Base-by-base conservation (phyloP, 1,140 invertebrate species). In the Formica exsecta region DNA sequence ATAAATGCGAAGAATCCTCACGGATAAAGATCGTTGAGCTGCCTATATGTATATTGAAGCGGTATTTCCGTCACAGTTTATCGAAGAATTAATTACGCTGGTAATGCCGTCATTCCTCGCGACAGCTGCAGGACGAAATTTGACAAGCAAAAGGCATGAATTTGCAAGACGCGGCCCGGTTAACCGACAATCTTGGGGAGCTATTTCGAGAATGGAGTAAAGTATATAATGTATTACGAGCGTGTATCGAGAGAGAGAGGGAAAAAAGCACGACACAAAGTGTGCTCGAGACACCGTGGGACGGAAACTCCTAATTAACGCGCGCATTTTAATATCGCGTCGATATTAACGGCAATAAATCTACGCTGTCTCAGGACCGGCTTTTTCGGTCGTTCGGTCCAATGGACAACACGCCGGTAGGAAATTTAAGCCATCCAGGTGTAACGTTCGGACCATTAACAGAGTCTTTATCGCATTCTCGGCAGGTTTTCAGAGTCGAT, bases 31-130 rank as follows among this genome's bases (percentile, higher is more conserved):
- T 41, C 9, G 5, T 11, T 16, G 73, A n/a, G 22, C 11, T 51
- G 25, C 36, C 59, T 51, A 64, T 51, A 38, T 48, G n/a, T 62
- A 61, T 41, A 51, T 48, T 32, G n/a, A 25, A 13, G 9, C 13
- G 79, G 5, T 83, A 83, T 83, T 83, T 83, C 41, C 54, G 68
- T 83, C 68, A 25, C 9, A 32, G 77, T 75, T 48, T 85, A 85
- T 85, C 25, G 74, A 16, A 13, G 41, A 62, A 75, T 89, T 87
- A 87, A 89, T 88, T 85, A 85, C 48, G 16, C 16, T 4, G 22
- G n/a, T 68, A 48, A 86, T 62, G 71, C 41, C 70, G 51, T n/a
- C 38, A 41, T 51, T 68, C 32, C 62, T 59, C 36, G 77, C 25
- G 65, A 64, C 80, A 85, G 87, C 66, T 74, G 73, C 44, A n/a